These are phyloP conservation scores for Mythimna ferrago DNA, from an alignment of 2,888 invertebrate genomes.

Conservation along the genomic window DNA sequence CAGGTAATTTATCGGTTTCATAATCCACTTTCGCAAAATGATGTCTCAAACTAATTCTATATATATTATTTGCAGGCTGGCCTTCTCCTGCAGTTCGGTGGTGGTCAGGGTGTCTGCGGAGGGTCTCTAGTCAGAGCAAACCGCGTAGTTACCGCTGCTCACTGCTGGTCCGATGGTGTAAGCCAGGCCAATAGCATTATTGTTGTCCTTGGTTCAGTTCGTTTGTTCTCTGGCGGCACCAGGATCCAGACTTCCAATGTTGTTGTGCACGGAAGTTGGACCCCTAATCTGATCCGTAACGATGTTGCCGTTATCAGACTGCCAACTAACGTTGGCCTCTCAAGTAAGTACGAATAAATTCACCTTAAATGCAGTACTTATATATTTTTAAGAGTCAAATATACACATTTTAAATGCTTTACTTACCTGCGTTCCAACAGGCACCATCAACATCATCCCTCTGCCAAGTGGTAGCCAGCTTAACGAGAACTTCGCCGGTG, in stretches of 20 bases:
- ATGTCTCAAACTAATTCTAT: background rate
- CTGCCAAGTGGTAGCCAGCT: slow-evolving; percentile 69
- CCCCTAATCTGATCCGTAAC: slow-evolving; percentile 70
- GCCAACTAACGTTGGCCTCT: background rate
- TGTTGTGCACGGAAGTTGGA: slow-evolving; percentile 73
- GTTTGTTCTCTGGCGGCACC: slow-evolving; percentile 75
- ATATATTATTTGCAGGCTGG: slow-evolving; percentile 48
- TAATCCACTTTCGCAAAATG: background rate
- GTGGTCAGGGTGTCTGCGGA: slow-evolving; percentile 73
- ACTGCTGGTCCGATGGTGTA: slow-evolving; percentile 1
- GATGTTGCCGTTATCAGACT: slow-evolving; percentile 65
- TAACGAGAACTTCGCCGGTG: slow-evolving; percentile 66
- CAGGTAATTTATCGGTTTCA: slow-evolving; percentile 55
- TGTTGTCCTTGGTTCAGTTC: slow-evolving; percentile 74
- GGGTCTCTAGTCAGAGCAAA: slow-evolving; percentile 69
- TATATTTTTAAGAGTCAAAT: too few relatives aligned
- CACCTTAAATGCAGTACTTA: too few relatives aligned
- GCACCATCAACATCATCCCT: slow-evolving; percentile 63
- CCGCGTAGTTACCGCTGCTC: slow-evolving; percentile 68
- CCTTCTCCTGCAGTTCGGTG: slow-evolving; percentile 37
- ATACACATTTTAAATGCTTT: too few relatives aligned
- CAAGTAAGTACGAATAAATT: slow-evolving; percentile 2
- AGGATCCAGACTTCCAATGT: slow-evolving; percentile 69
- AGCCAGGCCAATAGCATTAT: slow-evolving; percentile 49
- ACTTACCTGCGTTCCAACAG: slow-evolving; percentile 47